Evolutionary conservation across 2,113 vertebrate genomes (phyloP), one percentile per base, ranked within the genome.

Genomic region (Anguilla rostrata): DNA sequence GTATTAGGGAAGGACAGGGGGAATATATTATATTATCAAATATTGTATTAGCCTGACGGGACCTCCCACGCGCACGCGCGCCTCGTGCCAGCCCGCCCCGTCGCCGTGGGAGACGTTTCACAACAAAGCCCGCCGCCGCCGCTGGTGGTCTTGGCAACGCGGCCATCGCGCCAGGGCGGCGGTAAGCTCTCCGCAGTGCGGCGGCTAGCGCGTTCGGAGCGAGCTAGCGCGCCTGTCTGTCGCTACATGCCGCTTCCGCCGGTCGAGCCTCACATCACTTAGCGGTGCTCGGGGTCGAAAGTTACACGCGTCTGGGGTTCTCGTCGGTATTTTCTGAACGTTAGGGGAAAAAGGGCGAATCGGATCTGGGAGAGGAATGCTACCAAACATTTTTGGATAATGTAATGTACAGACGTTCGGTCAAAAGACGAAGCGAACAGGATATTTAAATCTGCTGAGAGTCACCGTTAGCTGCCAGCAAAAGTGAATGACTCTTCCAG

Each of bases 61-160:
- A 34, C 53, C 75, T 20, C 41, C 80, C 39, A 81, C 39, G 46
- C 39, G 29, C 56, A 57, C 2, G 5, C 53, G 41, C 9, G 18
- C 46, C 34, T 81, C 75, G 18, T 40, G 15, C 75, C 84, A 80
- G 29, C 78, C 78, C 18, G 39, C 39, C 18, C 29, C 20, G 78
- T 41, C 41, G 22, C 39, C 22, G 18, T 9, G 26, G 12, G 39
- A 80, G 39, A 40, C 71, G 20, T 41, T 80, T 80, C 78, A 40
- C 15, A 80, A 80, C 78, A 80, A 41, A 80, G 39, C 34, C 34
- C 34, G 34, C 34, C 34, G 34, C 34, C 34, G 78, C 22, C 66
- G n/a, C 90, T 89, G 83, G 90, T 92, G 90, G 92, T 92, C 91
- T 87, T 91, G 91, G 91, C 88, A 92, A 88, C 18, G 0, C 11